Percentiles rank a stretch among this genome's conserved stretches.
These are phyloP conservation scores for Cactoblastis cactorum DNA, from an alignment of 2,888 invertebrate species.

Conservation along the genomic window DNA sequence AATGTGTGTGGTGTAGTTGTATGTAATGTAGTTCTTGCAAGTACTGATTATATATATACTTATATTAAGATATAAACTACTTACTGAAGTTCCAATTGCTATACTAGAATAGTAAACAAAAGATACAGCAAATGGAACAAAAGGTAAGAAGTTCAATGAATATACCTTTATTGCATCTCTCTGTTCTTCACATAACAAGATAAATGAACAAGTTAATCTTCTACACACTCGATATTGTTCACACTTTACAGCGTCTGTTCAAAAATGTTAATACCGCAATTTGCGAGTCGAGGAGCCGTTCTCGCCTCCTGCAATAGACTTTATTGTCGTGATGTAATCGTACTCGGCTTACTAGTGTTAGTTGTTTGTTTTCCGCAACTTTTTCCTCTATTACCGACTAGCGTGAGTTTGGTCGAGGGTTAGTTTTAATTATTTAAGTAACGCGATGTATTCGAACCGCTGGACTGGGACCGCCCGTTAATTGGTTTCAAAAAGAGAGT, in stretches of 20 bases:
- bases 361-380: conserved; percentile 34
- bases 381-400: conserved; percentile 27
- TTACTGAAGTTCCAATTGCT: no score
- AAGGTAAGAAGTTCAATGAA: no score
- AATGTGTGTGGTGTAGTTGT: not conserved
- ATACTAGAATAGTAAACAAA: no score
- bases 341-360: conserved; percentile 26
- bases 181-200: not conserved
- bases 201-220: not conserved
- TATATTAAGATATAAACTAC: no score
- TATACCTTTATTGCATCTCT: no score
- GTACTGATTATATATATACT: no score
- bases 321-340: conserved; percentile 36
- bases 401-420: conserved; percentile 34
- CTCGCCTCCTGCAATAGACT: conserved; percentile 29
- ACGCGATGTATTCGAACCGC: conserved; percentile 23
- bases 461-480: conserved; percentile 31
- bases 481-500: not conserved
- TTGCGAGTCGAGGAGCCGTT: conserved; percentile 43
- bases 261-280: conserved; percentile 60
- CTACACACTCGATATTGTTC: not conserved
- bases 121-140: no score
- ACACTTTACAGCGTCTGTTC: conserved; percentile 43
- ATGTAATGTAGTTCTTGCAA: no score
- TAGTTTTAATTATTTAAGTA: conserved; percentile 55